A percentile compares a stretch with the other conserved stretches of the same genome.
phyloP scores from a whole-genome alignment of 2,797 vertebrate species.

The Sebastes dallii region DNA sequence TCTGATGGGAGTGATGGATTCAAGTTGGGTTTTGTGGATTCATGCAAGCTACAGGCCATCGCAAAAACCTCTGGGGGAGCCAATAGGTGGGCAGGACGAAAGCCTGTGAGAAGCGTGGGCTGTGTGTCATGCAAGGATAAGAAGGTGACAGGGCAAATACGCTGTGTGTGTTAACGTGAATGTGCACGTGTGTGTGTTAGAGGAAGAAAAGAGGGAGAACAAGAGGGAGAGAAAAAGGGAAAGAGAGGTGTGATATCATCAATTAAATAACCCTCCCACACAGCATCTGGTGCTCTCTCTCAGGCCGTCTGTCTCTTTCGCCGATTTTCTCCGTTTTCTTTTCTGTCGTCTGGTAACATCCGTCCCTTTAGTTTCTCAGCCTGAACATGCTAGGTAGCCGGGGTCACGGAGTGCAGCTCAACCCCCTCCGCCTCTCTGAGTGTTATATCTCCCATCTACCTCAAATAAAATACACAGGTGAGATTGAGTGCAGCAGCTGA shows the following conservation, averaged over 20 bases:
- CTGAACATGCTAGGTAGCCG: not conserved
- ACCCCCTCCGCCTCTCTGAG: not conserved
- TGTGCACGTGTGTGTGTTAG: slow-evolving; percentile 18
- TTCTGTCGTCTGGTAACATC: slow-evolving; percentile 37
- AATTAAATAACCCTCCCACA: slow-evolving; percentile 82
- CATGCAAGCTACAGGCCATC: not conserved
- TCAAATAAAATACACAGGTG: slow-evolving; percentile 13
- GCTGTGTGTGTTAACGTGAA: slow-evolving; percentile 6
- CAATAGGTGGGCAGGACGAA: slow-evolving; percentile 21
- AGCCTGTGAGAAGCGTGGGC: slow-evolving; percentile 12
- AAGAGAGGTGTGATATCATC: slow-evolving; percentile 78
- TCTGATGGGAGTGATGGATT: slow-evolving; percentile 19
- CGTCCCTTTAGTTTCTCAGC: not conserved
- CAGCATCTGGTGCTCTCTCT: slow-evolving; percentile 77
- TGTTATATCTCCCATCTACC: not conserved
- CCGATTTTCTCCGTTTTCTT: slow-evolving; percentile 34
- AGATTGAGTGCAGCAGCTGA: slow-evolving; percentile 1
- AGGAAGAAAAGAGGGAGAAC: slow-evolving; percentile 48
- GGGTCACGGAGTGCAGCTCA: slow-evolving; percentile 4
- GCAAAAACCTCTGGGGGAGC: not conserved
- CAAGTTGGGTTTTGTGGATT: slow-evolving; percentile 22
- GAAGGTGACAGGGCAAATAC: slow-evolving; percentile 71
- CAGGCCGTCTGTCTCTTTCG: slow-evolving; percentile 67
- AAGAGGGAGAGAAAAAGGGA: slow-evolving; percentile 58
- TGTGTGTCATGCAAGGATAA: slow-evolving; percentile 51